Base-by-base conservation (phyloP, 2,113 vertebrate species). In the Camarhynchus parvulus region DNA sequence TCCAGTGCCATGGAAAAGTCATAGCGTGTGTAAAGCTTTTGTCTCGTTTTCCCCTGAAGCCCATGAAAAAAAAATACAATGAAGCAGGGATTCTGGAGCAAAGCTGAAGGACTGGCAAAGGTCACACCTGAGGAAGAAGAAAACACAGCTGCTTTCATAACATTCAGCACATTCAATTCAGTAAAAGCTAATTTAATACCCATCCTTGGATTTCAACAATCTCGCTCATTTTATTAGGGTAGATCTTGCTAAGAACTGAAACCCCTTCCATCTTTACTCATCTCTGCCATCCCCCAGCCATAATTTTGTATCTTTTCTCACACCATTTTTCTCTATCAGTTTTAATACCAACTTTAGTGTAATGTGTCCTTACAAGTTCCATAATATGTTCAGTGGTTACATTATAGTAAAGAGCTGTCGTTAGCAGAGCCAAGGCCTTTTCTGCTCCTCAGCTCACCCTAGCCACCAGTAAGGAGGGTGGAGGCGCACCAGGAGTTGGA, bases 391-490 rank as follows among this genome's bases (percentile, higher is more conserved):
- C n/a, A 39, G 31, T 56, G 15, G 64, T 55, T 70, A 10, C 55
- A 35, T 58, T 73, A 39, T 7, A 33, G 21, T 2, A 14, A 9
- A 47, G 59, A 53, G 18, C 19, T 33, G 25, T 14, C 1, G 0
- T 31, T 19, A 15, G 62, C n/a, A 23, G 30, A 73, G n/a, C 14
- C 44, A 66, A 52, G 30, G n/a, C 18, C 15, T 25, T 41, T 47
- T 10, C 68, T 47, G n/a, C 25, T 42, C 25, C 53, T 42, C 53
- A 24, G 42, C 35, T 24, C 27, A 23, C 15, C 31, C 21, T 11
- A 3, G 4, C 24, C 31, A 17, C 5, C 61, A 10, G 21, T 5
- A 1, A 37, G 46, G 18, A 17, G 15, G 2, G 2, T 25, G 46
- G 14, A 42, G 18, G 1, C 42, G 25, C n/a, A 20, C 39, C 19